Conservation (phyloP, 2,888 invertebrate genomes). For the Microctonus hyperodae region DNA sequence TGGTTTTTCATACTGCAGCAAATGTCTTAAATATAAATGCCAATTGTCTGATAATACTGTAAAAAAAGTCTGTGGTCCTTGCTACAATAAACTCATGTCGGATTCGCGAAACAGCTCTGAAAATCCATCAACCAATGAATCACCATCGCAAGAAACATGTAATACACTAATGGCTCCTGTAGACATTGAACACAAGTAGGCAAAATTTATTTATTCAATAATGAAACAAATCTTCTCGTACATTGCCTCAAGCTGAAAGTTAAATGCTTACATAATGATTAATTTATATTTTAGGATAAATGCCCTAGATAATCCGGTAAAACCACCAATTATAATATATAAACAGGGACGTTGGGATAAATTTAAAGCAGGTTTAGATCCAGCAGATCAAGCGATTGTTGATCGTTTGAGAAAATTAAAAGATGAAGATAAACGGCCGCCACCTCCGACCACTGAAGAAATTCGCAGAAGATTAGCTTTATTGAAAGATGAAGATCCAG, state of each 20-base stretch:
- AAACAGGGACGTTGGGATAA: constrained; percentile 61
- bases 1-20: constrained; percentile 83
- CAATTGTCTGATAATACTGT: constrained; percentile 70
- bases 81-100: constrained; percentile 60
- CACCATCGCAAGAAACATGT: constrained; percentile 34
- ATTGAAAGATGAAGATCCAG: constrained; percentile 70
- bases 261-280: too few relatives aligned
- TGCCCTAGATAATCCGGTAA: constrained; percentile 66
- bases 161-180: constrained; percentile 46
- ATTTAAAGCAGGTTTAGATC: constrained; percentile 63
- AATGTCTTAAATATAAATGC: constrained; percentile 78
- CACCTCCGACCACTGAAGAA: constrained; percentile 70
- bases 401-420: constrained; percentile 75
- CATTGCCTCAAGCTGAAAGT: too few relatives aligned
- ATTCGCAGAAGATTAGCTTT: constrained; percentile 71
- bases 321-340: constrained; percentile 68
- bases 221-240: background rate
- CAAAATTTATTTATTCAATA: constrained; percentile 1
- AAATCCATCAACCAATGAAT: constrained; percentile 32
- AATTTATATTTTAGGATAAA: constrained; percentile 62
- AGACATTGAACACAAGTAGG: constrained; percentile 52
- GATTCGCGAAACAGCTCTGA: constrained; percentile 35
- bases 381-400: constrained; percentile 70
- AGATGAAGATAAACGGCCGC: constrained; percentile 64
- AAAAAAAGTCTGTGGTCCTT: constrained; percentile 73